phyloP scores from a whole-genome alignment of 2,797 vertebrate species.

The Miopithecus talapoin region DNA sequence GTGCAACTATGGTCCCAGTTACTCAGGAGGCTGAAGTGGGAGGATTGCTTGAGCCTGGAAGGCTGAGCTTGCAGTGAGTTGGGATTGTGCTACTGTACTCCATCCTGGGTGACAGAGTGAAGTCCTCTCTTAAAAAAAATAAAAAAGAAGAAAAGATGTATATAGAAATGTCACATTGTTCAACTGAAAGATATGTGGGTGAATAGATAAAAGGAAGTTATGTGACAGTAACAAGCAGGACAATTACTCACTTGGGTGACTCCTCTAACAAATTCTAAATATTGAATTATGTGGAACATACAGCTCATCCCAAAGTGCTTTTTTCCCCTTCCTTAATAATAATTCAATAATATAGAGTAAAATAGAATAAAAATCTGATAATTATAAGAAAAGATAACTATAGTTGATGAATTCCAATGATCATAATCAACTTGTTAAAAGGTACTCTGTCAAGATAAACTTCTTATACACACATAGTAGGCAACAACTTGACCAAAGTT shows the following conservation, averaged over 20 bases:
- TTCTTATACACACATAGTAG: background rate
- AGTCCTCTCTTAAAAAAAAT: too few species aligned
- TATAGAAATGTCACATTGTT: background rate
- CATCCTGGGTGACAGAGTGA: too few species aligned
- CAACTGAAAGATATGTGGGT: background rate
- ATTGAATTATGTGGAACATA: background rate
- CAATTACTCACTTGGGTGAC: background rate
- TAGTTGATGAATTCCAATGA: background rate
- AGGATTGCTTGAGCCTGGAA: too few species aligned
- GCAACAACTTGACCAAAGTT: background rate
- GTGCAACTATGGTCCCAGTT: too few species aligned
- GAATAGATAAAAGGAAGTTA: background rate
- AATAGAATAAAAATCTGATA: background rate
- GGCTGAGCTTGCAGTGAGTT: too few species aligned
- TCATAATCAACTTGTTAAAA: background rate
- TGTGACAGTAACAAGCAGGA: background rate
- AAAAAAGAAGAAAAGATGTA: background rate
- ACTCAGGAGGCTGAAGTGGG: too few species aligned
- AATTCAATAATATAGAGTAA: background rate
- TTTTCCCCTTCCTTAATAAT: background rate
- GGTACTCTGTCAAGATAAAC: background rate
- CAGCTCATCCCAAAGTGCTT: background rate
- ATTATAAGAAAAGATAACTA: background rate
- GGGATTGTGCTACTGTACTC: too few species aligned
- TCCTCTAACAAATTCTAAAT: background rate